Evolutionary conservation across 1,140 invertebrate species (phyloP).

Genomic region (Monochamus saltuarius): DNA sequence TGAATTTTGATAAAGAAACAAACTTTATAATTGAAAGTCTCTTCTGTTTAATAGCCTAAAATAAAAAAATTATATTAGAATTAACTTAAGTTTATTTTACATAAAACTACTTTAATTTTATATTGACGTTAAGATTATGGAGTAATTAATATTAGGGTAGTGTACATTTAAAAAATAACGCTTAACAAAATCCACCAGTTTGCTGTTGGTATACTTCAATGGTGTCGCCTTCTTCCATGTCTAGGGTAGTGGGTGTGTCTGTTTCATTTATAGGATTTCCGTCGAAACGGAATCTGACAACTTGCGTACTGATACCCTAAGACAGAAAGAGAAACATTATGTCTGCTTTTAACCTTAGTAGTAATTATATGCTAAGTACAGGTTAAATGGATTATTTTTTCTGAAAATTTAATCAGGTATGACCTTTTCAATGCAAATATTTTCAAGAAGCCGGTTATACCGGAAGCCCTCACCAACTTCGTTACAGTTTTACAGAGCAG

Average conservation of each 20-base stretch:
- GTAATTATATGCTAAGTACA: no score
- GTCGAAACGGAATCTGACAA: constrained; percentile 90
- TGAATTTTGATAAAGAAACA: no score
- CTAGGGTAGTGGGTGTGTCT: constrained; percentile 84
- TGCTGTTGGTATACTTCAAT: constrained; percentile 96
- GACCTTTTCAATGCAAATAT: no score
- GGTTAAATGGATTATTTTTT: no score
- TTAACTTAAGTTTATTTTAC: constrained; percentile 37
- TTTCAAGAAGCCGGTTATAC: no score
- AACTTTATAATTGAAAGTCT: background rate
- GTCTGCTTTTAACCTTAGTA: background rate
- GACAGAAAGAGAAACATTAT: constrained; percentile 40
- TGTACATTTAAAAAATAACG: constrained; percentile 13
- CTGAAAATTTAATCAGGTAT: no score
- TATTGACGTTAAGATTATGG: constrained; percentile 21
- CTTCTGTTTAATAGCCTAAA: background rate
- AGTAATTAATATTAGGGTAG: constrained; percentile 17
- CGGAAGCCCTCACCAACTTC: no score
- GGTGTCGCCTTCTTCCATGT: constrained; percentile 94
- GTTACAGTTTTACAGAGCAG: no score
- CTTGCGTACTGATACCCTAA: constrained; percentile 80
- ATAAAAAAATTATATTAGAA: constrained; percentile 23
- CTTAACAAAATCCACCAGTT: constrained; percentile 66
- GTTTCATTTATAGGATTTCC: constrained; percentile 92
- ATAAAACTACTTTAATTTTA: constrained; percentile 40